A percentile compares a stretch with the other conserved stretches of the same genome.
These are phyloP conservation scores for Labeo calbasu DNA, from an alignment of 2,797 vertebrate species.

Conservation along the genomic window DNA sequence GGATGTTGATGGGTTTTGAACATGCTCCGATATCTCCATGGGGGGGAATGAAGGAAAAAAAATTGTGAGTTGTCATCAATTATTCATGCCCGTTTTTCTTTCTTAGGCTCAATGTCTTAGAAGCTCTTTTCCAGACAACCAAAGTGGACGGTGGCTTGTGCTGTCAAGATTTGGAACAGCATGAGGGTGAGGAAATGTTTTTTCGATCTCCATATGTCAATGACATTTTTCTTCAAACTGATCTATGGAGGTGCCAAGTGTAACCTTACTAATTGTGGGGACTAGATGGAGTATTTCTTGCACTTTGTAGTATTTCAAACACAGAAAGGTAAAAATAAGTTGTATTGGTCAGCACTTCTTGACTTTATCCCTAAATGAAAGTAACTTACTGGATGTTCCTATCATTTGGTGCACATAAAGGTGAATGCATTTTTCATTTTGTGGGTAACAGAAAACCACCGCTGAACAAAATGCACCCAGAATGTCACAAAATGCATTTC, in stretches of 20 bases:
- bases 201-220: neutral
- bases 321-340: neutral
- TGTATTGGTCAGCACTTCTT: neutral
- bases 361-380: neutral
- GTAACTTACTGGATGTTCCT: neutral
- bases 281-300: neutral
- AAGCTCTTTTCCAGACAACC: neutral
- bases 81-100: neutral
- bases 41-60: neutral
- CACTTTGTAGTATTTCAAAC: neutral
- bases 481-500: neutral
- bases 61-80: neutral
- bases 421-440: neutral
- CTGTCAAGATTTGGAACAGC: neutral
- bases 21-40: neutral
- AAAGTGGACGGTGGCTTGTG: neutral
- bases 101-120: neutral
- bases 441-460: neutral
- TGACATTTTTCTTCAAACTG: constrained; percentile 1
- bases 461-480: neutral
- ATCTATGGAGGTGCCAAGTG: neutral
- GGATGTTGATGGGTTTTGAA: neutral
- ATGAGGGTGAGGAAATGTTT: neutral
- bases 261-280: neutral
- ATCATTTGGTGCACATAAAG: neutral